These are phyloP conservation scores for Pongo pygmaeus DNA, from an alignment of 2,113 vertebrate genomes.

Conservation along the genomic window DNA sequence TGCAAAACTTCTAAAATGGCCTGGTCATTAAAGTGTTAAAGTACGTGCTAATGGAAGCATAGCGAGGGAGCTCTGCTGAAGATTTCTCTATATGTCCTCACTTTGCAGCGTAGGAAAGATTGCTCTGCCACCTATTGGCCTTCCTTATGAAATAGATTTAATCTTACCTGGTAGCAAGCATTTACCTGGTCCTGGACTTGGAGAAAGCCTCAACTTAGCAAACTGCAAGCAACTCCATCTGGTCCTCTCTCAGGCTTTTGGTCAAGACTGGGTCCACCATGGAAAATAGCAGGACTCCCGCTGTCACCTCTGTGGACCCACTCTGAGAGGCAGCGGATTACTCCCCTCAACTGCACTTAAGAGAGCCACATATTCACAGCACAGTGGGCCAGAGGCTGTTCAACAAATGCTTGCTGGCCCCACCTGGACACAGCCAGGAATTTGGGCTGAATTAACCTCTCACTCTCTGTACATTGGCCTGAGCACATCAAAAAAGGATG, in stretches of 20 bases:
- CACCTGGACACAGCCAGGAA: too few species aligned
- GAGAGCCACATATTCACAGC: too few species aligned
- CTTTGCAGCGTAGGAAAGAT: constrained; percentile 51
- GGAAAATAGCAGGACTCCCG: background rate
- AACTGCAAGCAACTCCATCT: background rate
- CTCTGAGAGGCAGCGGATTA: background rate
- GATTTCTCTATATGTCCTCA: background rate
- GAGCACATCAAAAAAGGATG: background rate
- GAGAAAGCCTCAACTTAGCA: too few species aligned
- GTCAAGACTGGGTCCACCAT: rapidly evolving
- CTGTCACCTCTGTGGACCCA: rapidly evolving
- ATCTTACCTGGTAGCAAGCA: constrained; percentile 29
- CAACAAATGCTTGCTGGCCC: rapidly evolving
- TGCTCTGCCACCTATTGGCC: constrained; percentile 85
- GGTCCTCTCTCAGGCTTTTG: background rate
- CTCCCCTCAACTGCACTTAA: background rate
- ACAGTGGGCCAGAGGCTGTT: rapidly evolving
- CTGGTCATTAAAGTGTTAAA: rapidly evolving
- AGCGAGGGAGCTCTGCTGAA: rapidly evolving
- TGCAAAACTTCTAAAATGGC: background rate
- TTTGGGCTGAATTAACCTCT: background rate
- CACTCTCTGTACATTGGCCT: background rate
- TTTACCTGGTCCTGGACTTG: background rate
- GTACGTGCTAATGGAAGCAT: rapidly evolving
- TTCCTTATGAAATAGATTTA: constrained; percentile 49